Base-by-base conservation (phyloP, 2,113 vertebrate species). In the Macrotus californicus region DNA sequence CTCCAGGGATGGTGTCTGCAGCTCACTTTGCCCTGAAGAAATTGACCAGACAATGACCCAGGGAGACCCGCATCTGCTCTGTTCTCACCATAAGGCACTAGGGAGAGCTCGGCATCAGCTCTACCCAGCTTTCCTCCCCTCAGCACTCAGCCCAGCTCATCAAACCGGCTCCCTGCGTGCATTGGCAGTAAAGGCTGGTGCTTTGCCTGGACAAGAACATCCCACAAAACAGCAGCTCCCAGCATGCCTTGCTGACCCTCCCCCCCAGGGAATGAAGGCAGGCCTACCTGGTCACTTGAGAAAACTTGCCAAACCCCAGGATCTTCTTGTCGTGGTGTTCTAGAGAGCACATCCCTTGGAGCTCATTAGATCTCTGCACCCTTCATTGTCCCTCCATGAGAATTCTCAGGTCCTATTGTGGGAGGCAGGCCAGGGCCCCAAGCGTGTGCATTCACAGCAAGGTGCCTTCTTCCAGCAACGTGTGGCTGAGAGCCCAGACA, bases 261-360 rank as follows among this genome's bases (percentile, higher is more conserved):
- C 13, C 52, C 52, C 66, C 18, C 26, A 7, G 46, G 6, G 24
- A 80, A n/a, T 31, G 11, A 87, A 81, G 48, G n/a, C 26, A 85
- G 24, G 52, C 54, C 59, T 82, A 52, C 22, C 31, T 46, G 73
- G 7, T 1, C 14, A 6, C 36, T 64, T 26, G 24, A 29, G 48
- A 46, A 52, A 52, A 59, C 21, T 19, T n/a, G 34, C 8, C 14
- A 87, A 90, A 15, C 15, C 13, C 18, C 8, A 9, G 24, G 6
- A 6, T n/a, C 15, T 5, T 26, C 72, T 54, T 14, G 1, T 3
- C 10, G 13, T 0, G 24, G 4, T n/a, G 15, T 22, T 10, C 59
- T 6, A 15, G 12, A 82, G 64, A 61, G 56, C 12, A 43, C 4
- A 9, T 0, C 0, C 0, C 1, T 14, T 15, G 4, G 48, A 41